Conservation (phyloP, 2,113 vertebrate species). For the Pangasianodon hypophthalmus region DNA sequence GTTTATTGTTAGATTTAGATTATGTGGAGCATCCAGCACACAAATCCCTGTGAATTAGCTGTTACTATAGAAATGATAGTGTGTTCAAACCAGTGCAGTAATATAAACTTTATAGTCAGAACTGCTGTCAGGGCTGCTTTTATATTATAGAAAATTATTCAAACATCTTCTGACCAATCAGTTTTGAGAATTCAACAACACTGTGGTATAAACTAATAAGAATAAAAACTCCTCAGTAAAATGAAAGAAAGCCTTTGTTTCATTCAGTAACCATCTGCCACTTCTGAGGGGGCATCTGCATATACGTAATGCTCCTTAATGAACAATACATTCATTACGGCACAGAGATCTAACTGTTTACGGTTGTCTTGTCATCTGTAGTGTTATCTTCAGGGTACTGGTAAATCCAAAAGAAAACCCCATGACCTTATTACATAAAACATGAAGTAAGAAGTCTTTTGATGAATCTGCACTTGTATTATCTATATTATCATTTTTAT, state of each 20-base stretch:
- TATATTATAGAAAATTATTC: neutral
- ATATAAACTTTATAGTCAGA: neutral
- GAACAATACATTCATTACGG: conserved; percentile 20
- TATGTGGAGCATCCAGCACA: neutral
- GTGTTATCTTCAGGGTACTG: neutral
- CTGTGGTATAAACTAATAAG: neutral
- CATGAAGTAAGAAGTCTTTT: neutral
- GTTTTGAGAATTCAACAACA: neutral
- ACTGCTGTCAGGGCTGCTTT: neutral
- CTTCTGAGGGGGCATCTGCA: conserved; percentile 12
- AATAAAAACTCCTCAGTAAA: neutral
- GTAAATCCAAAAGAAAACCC: neutral
- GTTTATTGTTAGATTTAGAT: neutral
- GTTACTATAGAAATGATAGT: neutral
- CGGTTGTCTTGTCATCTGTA: neutral
- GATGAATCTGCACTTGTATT: neutral
- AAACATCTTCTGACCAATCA: neutral
- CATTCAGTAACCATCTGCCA: conserved; percentile 38
- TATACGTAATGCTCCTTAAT: conserved; percentile 16
- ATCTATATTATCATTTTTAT: neutral
- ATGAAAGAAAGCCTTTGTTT: conserved; percentile 36
- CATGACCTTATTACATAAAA: neutral
- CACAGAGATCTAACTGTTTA: conserved; percentile 40
- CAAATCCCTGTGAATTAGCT: neutral
- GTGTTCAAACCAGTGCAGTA: neutral